Evolutionary conservation across 2,113 vertebrate species (phyloP).

Genomic region (Nicator chloris): DNA sequence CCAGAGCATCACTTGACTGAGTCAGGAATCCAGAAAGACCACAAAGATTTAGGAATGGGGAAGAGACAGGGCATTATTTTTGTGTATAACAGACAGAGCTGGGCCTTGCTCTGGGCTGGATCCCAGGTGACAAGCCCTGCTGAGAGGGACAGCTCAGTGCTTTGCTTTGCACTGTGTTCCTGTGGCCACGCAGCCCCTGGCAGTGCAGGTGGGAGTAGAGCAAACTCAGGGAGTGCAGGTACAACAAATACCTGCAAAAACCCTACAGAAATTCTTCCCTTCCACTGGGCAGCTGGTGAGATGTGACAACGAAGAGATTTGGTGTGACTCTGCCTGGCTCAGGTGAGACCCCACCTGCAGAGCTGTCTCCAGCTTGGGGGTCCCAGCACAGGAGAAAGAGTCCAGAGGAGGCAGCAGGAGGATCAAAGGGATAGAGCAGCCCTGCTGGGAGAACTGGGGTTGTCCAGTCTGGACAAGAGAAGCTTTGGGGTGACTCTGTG

Average conservation of each 20-base stretch:
- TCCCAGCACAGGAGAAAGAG: not conserved
- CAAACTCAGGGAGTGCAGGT: not conserved
- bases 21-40: not conserved
- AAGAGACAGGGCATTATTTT: not conserved
- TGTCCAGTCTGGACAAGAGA: not conserved
- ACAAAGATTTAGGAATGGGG: not conserved
- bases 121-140: not conserved
- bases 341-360: not conserved
- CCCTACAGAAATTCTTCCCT: not conserved
- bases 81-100: accelerated
- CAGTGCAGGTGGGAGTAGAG: not conserved
- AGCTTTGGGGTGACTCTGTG: not conserved
- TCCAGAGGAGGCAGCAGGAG: not conserved
- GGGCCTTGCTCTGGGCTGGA: not conserved
- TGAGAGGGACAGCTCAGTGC: not conserved
- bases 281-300: no score
- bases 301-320: not conserved
- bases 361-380: not conserved
- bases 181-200: not conserved
- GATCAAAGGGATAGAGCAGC: not conserved
- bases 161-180: not conserved
- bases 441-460: not conserved
- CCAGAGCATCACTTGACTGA: not conserved
- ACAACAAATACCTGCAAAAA: not conserved
- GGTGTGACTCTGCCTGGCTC: not conserved